Base-by-base conservation (phyloP, 1,140 invertebrate genomes). In the Popillia japonica region DNA sequence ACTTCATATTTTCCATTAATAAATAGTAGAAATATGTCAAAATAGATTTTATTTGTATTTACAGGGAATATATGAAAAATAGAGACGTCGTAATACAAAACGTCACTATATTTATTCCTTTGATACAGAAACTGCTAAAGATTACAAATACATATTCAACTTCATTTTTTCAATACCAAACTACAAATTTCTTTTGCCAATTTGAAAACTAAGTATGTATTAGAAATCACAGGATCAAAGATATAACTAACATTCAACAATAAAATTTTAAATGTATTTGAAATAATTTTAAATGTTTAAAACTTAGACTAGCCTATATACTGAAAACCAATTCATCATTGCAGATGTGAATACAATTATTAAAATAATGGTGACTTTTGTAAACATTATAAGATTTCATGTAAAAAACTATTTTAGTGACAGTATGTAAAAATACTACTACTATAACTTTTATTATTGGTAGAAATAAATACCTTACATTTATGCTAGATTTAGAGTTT, bases 171-270 rank as follows among this genome's bases (percentile, higher is more conserved):
- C n/a, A 0, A 27, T 34, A 23, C 6, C 27, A 68, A 68, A 68
- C 22, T 68, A 68, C 61, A 68, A 68, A 68, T 2, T 68, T 68
- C 27, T 68, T 22, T 34, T 68, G 61, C 20, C 61, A 68, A 68
- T 68, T 68, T 22, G n/a, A 14, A 68, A 68, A 68, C 10, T 68
- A 68, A 68, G 23, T 68, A 22, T n/a, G n/a, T n/a, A n/a, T n/a
- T 68, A 27, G 9, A 68, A 68, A 34, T 68, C 61, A 68, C 61
- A 68, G 22, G 6, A 22, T 22, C 27, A 22, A 68, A 23, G 27
- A 27, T 6, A 23, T 7, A 68, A 68, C 7, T 22, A 23, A 34
- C 20, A 68, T 10, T 27, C 3, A 22, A 22, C 11, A 27, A 68
- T 7, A 68, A 23, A 22, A 27, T 68, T 22, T 34, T 0, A 7